phyloP scores from a whole-genome alignment of 2,888 invertebrate genomes.

The Junonia oenone region DNA sequence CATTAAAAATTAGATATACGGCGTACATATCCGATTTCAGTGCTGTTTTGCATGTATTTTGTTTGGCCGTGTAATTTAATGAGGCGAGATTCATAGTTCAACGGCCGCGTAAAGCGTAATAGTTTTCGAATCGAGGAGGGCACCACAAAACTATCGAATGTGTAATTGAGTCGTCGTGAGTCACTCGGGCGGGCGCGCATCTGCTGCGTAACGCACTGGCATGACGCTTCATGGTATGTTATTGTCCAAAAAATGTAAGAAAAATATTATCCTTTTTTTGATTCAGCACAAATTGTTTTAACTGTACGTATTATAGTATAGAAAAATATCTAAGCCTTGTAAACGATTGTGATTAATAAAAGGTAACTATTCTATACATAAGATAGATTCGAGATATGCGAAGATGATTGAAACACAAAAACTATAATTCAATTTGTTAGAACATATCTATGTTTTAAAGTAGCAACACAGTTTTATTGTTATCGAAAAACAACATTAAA shows the following conservation, averaged over 20 bases:
- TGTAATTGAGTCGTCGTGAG: conserved; percentile 78
- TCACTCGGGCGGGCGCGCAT: conserved; percentile 61
- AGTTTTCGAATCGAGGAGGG: conserved; percentile 50
- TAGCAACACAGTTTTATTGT: no score
- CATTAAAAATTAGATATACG: conserved; percentile 2
- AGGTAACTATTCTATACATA: no score
- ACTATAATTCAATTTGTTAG: no score
- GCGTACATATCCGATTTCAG: conserved; percentile 9
- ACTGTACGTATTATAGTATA: no score
- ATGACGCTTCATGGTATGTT: conserved; percentile 41
- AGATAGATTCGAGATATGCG: no score
- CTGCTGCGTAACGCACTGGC: conserved; percentile 54
- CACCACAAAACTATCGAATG: conserved; percentile 71
- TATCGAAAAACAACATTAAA: no score
- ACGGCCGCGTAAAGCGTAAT: conserved; percentile 42
- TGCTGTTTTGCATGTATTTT: conserved; percentile 8
- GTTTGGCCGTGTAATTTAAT: conserved; percentile 12
- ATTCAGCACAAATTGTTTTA: no score
- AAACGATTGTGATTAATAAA: no score
- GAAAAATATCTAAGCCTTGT: no score
- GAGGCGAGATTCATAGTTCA: conserved; percentile 33
- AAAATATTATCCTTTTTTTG: not conserved
- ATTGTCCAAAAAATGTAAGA: conserved; percentile 23
- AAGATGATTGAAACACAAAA: no score
- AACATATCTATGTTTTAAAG: no score